Evolutionary conservation across 2,113 vertebrate species (phyloP), one percentile per base, ranked within the genome.

Genomic region (Mormoops blainvillei): DNA sequence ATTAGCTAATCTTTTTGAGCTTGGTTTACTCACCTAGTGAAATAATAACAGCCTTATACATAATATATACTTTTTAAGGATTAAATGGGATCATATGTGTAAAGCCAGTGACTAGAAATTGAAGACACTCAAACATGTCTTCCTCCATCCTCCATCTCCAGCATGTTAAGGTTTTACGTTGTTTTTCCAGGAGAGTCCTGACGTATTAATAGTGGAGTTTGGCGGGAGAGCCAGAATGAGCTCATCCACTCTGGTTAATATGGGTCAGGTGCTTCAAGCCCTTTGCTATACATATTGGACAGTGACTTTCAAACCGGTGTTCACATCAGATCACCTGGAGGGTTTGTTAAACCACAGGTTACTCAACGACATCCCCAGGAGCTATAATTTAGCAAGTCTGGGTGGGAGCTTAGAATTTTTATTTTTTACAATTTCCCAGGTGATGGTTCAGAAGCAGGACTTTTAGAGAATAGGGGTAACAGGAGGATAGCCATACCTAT

Each of bases 271-370:
- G 77, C 48, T 86, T 50, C 77, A 26, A 33, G 45, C 11, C 16
- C 41, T 68, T 50, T 31, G 43, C 26, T 43, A 0, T 71, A 3
- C 20, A 15, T 71, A 58, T 95, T 38, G 52, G 26, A 48, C 15
- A 33, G 38, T 3, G n/a, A 52, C 20, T 83, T 43, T 63, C 83
- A 26, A 43, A 45, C 68, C 52, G 20, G 36, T 43, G 50, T 2
- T 61, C 56, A 22, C 38, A 15, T 61, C 61, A 33, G 56, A 41
- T 91, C 45, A 54, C 52, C 19, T 65, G 11, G 28, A 61, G 43
- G 24, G 26, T 68, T 87, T 41, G 67, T 78, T 93, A 74, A 93
- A 70, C 33, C 22, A 11, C 67, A 86, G 38, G 16, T 54, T 56
- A 7, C 28, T 16, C 45, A 38, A 22, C 82, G n/a, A 1, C 61